Evolutionary conservation across 2,797 vertebrate species (phyloP), one percentile per base, ranked within the genome.

Genomic region (Amblyraja radiata): DNA sequence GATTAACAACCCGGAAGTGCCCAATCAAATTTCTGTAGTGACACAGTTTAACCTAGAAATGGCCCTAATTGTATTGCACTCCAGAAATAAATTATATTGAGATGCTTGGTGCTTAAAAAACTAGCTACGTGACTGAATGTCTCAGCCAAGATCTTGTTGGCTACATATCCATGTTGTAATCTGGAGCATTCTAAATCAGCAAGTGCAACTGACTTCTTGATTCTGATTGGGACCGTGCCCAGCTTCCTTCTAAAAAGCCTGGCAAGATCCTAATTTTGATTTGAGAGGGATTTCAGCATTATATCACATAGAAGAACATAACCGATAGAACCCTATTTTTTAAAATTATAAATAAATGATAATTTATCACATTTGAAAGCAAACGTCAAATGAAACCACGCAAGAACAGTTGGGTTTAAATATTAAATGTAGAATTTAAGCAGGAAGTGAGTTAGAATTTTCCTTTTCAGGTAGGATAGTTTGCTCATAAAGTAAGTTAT

Each of bases 131-230:
- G 18, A 71, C 68, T 71, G 68, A 71, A 71, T 71, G 71, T 74
- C 71, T 23, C 21, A 23, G 71, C 18, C 71, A 74, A 36, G n/a
- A 68, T 36, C 32, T 68, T 88, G 21, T n/a, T 68, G 63, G 84
- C 65, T 65, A 36, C 84, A 88, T 16, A 36, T 32, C 11, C 83
- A 86, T 32, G 58, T 63, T 86, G 63, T 21, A 88, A 68, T 88
- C 61, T 21, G 28, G 84, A 88, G 63, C 65, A 88, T 88, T 32
- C 84, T 68, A 88, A 88, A 36, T 88, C 84, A 68, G 84, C 63
- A 68, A 65, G n/a, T 18, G 32, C n/a, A 68, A 68, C 63, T 88
- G 61, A 68, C 84, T 28, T 86, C 63, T 86, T 63, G 14, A 65
- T 88, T 88, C 63, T 68, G 0, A 2, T 88, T 88, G 32, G 84